Percentiles rank a stretch among this genome's conserved stretches.
These are phyloP conservation scores for Drosophila picticornis DNA, from an alignment of 2,888 invertebrate species.

Conservation along the genomic window DNA sequence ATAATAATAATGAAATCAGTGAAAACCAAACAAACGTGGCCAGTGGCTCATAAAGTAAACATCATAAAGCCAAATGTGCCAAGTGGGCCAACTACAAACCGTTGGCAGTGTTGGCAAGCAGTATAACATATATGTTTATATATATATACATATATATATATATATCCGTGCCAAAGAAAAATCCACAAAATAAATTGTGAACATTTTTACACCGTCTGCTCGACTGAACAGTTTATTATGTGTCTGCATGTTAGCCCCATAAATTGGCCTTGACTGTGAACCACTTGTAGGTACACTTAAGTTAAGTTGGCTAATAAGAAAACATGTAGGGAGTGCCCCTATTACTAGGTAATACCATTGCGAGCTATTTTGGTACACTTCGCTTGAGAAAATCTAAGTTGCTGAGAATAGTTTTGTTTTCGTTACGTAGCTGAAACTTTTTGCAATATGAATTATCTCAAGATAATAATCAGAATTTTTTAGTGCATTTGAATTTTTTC, in stretches of 20 bases:
- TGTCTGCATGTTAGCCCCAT: slow-evolving; percentile 15
- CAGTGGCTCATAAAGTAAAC: slow-evolving; percentile 61
- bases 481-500: neutral
- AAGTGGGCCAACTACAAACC: slow-evolving; percentile 30
- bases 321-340: neutral
- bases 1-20: slow-evolving; percentile 66
- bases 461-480: neutral
- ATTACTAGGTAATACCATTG: no score
- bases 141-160: neutral
- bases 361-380: neutral
- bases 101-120: neutral
- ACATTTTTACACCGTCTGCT: slow-evolving; percentile 32
- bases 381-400: neutral
- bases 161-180: slow-evolving; percentile 25
- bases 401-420: neutral
- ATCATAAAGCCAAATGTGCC: slow-evolving; percentile 31
- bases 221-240: slow-evolving; percentile 34
- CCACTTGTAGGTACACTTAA: slow-evolving; percentile 31
- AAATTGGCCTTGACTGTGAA: slow-evolving; percentile 42
- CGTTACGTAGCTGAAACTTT: neutral
- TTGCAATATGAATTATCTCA: neutral
- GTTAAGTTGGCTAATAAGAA: slow-evolving; percentile 12
- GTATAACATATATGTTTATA: neutral
- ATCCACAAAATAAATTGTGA: slow-evolving; percentile 41
- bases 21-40: slow-evolving; percentile 53